phyloP scores from a whole-genome alignment of 2,113 vertebrate species.

The Lophius piscatorius region DNA sequence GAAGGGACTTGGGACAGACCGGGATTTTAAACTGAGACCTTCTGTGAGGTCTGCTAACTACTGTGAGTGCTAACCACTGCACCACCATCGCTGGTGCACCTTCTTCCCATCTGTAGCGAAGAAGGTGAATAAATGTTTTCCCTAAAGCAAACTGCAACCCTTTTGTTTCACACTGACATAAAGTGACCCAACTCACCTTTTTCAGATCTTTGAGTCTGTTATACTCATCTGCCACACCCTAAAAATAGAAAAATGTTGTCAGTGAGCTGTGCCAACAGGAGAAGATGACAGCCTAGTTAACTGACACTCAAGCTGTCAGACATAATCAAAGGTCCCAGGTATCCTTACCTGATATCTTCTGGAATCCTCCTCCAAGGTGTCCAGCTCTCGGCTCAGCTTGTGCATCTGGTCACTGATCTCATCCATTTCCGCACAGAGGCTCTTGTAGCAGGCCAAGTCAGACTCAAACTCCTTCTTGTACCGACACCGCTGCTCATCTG shows the following conservation, averaged over 20 bases:
- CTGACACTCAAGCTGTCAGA: too few species aligned
- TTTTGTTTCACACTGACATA: neutral
- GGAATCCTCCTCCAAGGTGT: conserved; percentile 75
- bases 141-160: too few species aligned
- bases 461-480: conserved; percentile 85
- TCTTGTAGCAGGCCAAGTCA: conserved; percentile 80
- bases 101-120: too few species aligned
- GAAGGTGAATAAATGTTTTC: too few species aligned
- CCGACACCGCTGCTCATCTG: conserved; percentile 74
- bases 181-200: conserved; percentile 71
- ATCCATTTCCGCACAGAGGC: conserved; percentile 84
- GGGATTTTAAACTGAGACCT: too few species aligned
- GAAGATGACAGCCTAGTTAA: too few species aligned
- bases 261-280: neutral
- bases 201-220: conserved; percentile 85
- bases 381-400: conserved; percentile 82
- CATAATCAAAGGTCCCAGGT: too few species aligned
- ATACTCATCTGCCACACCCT: conserved; percentile 86
- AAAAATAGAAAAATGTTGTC: neutral
- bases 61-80: too few species aligned
- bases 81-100: too few species aligned
- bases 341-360: conserved; percentile 83
- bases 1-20: too few species aligned
- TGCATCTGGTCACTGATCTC: conserved; percentile 82
- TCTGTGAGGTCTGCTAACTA: too few species aligned